Base-by-base conservation (phyloP, 2,888 invertebrate species). In the Slavum lentiscoides region DNA sequence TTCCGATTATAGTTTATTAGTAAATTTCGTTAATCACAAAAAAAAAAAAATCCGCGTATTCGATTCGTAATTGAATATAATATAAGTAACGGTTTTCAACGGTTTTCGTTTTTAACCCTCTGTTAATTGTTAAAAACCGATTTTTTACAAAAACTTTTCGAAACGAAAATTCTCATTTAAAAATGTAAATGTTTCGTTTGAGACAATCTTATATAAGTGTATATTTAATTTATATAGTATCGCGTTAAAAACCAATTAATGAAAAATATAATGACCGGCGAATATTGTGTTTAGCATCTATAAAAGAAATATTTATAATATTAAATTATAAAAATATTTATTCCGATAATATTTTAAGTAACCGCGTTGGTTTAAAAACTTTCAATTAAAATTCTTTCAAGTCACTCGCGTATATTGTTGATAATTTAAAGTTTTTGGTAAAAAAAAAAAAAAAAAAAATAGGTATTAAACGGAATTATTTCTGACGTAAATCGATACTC, bases 311-410 rank as follows among this genome's bases (percentile, higher is more conserved):
- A 2, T 8, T 43, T 73, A 43, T 59, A 53, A 68, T 49, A 11
- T 61, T 23, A 3, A 9, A n/a, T 73, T 19, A n/a, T 43, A 23
- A 19, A 72, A 72, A 72, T 61, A 19, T 43, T 13, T 30, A 49
- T 30, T n/a, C 62, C 8, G n/a, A 49, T 62, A 39, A 55, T 30
- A 30, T 55, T 53, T 74, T 15, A 66, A 74, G 37, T 74, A 2
- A 8, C 2, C 15, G n/a, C 21, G 39, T 19, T 39, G 23, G 39
- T 74, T 66, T 58, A 17, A 39, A 55, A 74, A 74, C 58, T 55
- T 66, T 74, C 66, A 58, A 66, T 74, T 66, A 66, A 53, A 74
- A 30, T 74, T 62, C 61, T 62, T 62, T 21, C 37, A 55, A 66
- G 37, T 74, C 55, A 43, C 30, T 43, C 11, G 43, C 49, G 37